These are phyloP conservation scores for Aricia artaxerxes DNA, from an alignment of 2,888 invertebrate genomes.

Conservation along the genomic window DNA sequence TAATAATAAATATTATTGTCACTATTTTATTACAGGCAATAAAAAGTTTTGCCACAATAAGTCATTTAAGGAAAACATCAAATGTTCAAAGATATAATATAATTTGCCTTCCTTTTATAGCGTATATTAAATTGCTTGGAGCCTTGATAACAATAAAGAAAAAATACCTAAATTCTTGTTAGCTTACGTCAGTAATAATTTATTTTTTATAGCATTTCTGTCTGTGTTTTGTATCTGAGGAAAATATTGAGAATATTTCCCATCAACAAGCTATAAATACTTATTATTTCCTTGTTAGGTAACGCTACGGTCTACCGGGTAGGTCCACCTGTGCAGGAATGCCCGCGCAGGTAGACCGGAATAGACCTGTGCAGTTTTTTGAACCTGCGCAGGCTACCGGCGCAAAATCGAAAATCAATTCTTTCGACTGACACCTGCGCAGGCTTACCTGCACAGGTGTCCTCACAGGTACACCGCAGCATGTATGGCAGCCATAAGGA, in stretches of 20 bases:
- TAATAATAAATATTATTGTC: not conserved
- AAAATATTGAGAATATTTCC: not conserved
- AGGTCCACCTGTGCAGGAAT: too few species aligned
- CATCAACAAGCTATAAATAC: not conserved
- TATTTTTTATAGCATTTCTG: not conserved
- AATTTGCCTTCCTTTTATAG: slow-evolving; percentile 10
- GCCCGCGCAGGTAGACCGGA: too few species aligned
- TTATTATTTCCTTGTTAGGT: not conserved
- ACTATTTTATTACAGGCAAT: not conserved
- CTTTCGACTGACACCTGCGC: too few species aligned
- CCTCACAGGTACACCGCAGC: too few species aligned
- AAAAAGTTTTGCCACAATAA: not conserved
- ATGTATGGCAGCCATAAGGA: too few species aligned
- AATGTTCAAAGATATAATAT: not conserved
- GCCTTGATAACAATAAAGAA: not conserved
- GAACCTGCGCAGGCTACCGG: too few species aligned
- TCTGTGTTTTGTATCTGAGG: not conserved
- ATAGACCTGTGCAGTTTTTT: too few species aligned
- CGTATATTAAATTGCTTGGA: not conserved
- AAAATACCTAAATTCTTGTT: slow-evolving; percentile 4
- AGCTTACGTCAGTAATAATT: not conserved
- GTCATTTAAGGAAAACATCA: not conserved
- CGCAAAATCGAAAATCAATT: too few species aligned
- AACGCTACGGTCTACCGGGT: too few species aligned
- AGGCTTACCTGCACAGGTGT: too few species aligned